phyloP scores from a whole-genome alignment of 2,797 vertebrate genomes.

The Anabacerthia variegaticeps region DNA sequence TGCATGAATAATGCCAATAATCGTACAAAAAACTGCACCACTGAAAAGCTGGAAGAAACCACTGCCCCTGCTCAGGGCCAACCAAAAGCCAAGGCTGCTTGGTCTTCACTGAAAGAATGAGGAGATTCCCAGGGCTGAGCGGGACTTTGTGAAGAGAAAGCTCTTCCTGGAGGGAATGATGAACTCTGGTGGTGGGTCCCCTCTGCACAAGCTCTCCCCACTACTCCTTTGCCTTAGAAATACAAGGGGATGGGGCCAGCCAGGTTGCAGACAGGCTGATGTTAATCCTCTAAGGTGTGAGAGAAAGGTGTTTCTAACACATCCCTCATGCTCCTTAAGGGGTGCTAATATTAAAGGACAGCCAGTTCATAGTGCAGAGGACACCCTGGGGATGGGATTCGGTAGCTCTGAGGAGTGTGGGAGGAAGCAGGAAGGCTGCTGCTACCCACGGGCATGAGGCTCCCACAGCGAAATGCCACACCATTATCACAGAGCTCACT shows the following conservation, averaged over 20 bases:
- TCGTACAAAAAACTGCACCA: background rate
- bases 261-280: background rate
- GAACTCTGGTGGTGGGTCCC: background rate
- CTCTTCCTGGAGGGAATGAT: background rate
- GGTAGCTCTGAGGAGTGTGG: background rate
- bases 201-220: rapidly evolving
- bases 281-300: background rate
- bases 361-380: background rate
- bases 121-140: background rate
- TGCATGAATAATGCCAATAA: background rate
- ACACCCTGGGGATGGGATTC: background rate
- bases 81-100: background rate
- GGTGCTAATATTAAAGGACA: background rate
- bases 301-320: background rate
- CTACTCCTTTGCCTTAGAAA: background rate
- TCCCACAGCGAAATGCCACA: background rate
- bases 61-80: background rate
- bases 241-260: background rate
- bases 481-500: background rate
- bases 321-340: background rate
- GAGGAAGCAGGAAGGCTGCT: background rate
- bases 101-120: background rate
- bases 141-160: background rate
- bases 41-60: background rate
- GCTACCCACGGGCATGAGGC: background rate